A percentile compares a stretch with the other conserved stretches of the same genome.
Conservation (phyloP, 2,888 invertebrate genomes). For the Anarsia innoxiella region DNA sequence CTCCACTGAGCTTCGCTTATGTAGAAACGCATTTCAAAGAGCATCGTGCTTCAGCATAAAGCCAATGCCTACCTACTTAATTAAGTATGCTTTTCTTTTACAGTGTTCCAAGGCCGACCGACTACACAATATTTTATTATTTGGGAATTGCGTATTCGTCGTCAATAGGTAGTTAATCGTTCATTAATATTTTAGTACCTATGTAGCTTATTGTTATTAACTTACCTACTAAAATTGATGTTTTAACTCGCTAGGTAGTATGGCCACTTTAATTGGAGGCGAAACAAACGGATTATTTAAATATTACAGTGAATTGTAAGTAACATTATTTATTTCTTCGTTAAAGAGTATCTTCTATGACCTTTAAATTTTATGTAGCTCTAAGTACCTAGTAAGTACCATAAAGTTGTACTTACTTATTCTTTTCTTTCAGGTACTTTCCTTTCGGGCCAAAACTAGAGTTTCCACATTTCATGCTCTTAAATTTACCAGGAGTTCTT, state of each 20-base stretch:
- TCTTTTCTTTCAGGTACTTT: neutral
- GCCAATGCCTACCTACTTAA: no score
- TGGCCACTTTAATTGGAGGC: slow-evolving; percentile 44
- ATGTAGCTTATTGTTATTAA: no score
- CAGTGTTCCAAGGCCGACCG: slow-evolving; percentile 43
- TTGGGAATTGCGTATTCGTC: slow-evolving; percentile 58
- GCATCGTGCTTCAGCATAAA: no score
- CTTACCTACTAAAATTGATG: no score
- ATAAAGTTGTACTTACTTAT: no score
- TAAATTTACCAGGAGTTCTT: slow-evolving; percentile 50
- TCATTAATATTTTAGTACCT: no score
- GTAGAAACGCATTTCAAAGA: no score
- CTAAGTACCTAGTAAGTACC: no score
- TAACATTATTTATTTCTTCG: slow-evolving; percentile 7
- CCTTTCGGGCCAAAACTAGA: slow-evolving; percentile 46
- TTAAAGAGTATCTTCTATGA: neutral
- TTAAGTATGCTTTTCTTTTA: slow-evolving; percentile 20
- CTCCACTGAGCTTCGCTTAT: no score
- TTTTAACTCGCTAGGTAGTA: slow-evolving; percentile 36
- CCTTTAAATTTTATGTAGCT: slow-evolving; percentile 1
- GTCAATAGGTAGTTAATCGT: slow-evolving; percentile 52
- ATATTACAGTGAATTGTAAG: slow-evolving; percentile 45
- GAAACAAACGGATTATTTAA: slow-evolving; percentile 48
- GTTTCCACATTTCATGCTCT: slow-evolving; percentile 48
- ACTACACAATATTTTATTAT: slow-evolving; percentile 54